These are phyloP conservation scores for Bombus breviceps DNA, from an alignment of 1,140 invertebrate species.

Conservation along the genomic window DNA sequence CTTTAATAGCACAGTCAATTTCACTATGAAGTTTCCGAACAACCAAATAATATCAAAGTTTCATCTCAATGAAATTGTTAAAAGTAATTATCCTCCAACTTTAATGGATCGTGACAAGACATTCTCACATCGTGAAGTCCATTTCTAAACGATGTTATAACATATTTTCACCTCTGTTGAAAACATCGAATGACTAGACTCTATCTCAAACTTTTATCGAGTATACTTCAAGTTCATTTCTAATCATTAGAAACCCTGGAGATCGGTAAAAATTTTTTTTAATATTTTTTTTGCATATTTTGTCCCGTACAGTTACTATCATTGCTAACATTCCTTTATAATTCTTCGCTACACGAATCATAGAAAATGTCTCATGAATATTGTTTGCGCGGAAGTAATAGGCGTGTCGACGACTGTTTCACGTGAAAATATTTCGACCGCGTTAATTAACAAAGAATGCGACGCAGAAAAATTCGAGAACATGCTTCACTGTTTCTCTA, in stretches of 20 bases:
- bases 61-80: too few species aligned
- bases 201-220: not conserved
- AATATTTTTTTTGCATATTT: not conserved
- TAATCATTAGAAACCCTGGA: not conserved
- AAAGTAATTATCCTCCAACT: too few species aligned
- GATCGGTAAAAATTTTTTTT: not conserved
- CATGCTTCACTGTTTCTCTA: not conserved
- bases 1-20: too few species aligned
- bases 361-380: too few species aligned
- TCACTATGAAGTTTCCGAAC: too few species aligned
- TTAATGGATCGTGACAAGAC: too few species aligned
- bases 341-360: too few species aligned
- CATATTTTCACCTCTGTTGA: too few species aligned
- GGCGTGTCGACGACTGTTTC: not conserved
- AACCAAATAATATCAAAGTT: too few species aligned
- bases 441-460: not conserved
- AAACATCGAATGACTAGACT: too few species aligned
- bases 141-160: too few species aligned
- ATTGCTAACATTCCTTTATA: not conserved
- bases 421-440: not conserved
- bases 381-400: not conserved
- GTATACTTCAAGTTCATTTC: not conserved
- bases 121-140: too few species aligned
- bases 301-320: not conserved
- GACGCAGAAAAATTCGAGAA: not conserved